These are phyloP conservation scores for Platygyra sinensis DNA, from an alignment of 64 coral and sea anemone species.

Conservation along the genomic window DNA sequence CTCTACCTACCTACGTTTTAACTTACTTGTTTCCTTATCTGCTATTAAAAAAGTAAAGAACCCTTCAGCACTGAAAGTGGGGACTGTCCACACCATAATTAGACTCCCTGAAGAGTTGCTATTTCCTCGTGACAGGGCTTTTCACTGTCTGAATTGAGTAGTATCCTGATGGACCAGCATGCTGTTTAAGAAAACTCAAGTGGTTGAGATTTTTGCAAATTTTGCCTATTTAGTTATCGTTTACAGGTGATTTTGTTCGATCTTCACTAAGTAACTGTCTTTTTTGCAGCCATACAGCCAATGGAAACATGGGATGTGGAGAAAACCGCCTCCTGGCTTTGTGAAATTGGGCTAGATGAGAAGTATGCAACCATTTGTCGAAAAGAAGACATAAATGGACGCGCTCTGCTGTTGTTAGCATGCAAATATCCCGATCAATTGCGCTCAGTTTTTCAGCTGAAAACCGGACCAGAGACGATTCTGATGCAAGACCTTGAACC, in stretches of 20 bases:
- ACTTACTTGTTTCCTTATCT: too few species aligned
- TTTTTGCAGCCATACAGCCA: neutral
- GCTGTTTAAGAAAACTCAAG: too few species aligned
- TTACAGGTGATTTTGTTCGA: neutral
- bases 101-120: too few species aligned
- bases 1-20: too few species aligned
- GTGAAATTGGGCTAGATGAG: neutral
- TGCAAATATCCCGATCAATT: neutral
- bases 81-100: too few species aligned
- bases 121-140: too few species aligned
- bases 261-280: too few species aligned
- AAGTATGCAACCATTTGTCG: neutral
- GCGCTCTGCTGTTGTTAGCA: neutral
- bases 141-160: too few species aligned
- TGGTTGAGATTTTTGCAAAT: neutral
- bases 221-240: neutral
- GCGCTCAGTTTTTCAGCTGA: neutral
- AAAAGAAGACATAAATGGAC: neutral
- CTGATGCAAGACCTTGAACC: neutral
- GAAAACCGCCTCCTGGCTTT: neutral
- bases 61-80: too few species aligned
- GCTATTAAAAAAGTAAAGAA: too few species aligned
- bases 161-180: too few species aligned
- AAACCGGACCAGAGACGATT: neutral
- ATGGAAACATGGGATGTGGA: slow-evolving; percentile 15